These are phyloP conservation scores for Iselma pallidipennis DNA, from an alignment of 2,888 invertebrate genomes.

Conservation along the genomic window DNA sequence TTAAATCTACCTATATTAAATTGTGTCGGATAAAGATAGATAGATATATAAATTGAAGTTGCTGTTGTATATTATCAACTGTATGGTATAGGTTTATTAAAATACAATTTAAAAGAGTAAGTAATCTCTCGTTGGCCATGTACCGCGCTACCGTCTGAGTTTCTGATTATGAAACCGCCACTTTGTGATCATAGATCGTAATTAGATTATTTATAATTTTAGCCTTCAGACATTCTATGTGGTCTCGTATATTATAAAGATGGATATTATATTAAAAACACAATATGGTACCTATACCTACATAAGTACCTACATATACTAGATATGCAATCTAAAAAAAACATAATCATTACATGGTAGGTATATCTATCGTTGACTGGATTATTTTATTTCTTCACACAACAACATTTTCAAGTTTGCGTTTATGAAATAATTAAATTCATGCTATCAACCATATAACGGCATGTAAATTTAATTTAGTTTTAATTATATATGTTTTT, in stretches of 20 bases:
- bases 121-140: conserved; percentile 35
- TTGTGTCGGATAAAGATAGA: conserved; percentile 13
- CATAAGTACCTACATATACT: not conserved
- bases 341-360: not conserved
- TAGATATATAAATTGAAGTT: conserved; percentile 1
- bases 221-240: conserved; percentile 31
- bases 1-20: conserved; percentile 21
- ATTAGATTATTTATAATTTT: conserved; percentile 52
- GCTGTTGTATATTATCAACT: conserved; percentile 8
- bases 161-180: conserved; percentile 48
- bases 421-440: not conserved
- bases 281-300: no score
- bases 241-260: conserved; percentile 2
- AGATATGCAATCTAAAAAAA: not conserved
- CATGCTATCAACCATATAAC: not conserved
- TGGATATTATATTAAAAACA: no score
- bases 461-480: not conserved
- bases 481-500: not conserved
- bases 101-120: conserved; percentile 39
- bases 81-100: conserved; percentile 32
- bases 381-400: not conserved
- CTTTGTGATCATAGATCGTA: conserved; percentile 49
- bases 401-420: not conserved
- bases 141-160: conserved; percentile 49
- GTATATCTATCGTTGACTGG: not conserved